Conservation (phyloP, 2,888 invertebrate genomes). For the Macaria notata region DNA sequence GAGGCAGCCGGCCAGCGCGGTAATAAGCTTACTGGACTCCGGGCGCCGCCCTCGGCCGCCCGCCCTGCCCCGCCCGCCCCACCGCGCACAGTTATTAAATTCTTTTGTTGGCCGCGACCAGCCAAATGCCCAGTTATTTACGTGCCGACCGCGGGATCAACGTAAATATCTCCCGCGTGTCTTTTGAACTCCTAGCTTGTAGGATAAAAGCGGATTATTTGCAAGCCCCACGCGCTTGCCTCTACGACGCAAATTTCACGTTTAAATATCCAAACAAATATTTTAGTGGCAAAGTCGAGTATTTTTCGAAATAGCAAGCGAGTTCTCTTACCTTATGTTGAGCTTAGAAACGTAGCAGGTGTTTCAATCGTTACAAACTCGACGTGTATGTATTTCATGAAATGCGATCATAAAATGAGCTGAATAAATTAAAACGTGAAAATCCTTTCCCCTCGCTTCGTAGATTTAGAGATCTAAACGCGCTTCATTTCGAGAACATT, state of each 20-base stretch:
- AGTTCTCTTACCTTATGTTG: slow-evolving; percentile 42
- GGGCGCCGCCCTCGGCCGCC: slow-evolving; percentile 51
- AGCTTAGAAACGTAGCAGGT: slow-evolving; percentile 58
- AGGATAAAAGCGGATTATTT: slow-evolving; percentile 59
- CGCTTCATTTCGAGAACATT: slow-evolving; percentile 70
- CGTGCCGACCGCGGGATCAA: slow-evolving; percentile 63
- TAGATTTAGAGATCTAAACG: slow-evolving; percentile 59
- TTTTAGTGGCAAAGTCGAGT: not conserved
- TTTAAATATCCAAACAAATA: slow-evolving; percentile 1
- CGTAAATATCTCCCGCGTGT: slow-evolving; percentile 62
- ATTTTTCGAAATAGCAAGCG: slow-evolving; percentile 15
- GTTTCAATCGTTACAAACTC: slow-evolving; percentile 47
- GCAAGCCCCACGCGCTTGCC: slow-evolving; percentile 44
- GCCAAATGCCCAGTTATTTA: slow-evolving; percentile 70
- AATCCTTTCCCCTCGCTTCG: slow-evolving; percentile 47
- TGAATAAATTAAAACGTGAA: slow-evolving; percentile 63
- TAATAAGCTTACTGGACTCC: slow-evolving; percentile 70
- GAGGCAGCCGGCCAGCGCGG: slow-evolving; percentile 49
- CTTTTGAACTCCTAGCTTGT: slow-evolving; percentile 62
- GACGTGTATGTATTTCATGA: slow-evolving; percentile 41
- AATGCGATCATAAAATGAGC: slow-evolving; percentile 58
- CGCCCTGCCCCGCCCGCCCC: slow-evolving; percentile 44
- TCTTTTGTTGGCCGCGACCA: slow-evolving; percentile 69
- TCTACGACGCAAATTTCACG: slow-evolving; percentile 19
- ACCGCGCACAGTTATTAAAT: slow-evolving; percentile 72